Conservation (phyloP, 2,888 invertebrate species). For the Agrypnus murinus region DNA sequence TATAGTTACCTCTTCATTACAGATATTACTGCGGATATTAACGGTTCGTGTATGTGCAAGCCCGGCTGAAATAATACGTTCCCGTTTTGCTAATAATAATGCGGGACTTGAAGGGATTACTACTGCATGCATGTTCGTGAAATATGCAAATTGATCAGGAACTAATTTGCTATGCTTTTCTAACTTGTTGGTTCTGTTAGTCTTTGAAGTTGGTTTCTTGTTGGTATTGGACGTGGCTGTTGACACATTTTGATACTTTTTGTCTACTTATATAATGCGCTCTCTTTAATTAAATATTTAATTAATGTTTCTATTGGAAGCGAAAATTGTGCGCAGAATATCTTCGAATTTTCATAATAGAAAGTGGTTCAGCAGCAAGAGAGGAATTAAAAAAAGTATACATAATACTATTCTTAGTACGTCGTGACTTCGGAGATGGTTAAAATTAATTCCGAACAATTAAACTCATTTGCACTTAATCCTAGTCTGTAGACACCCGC, state of each 20-base stretch:
- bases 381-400: too few relatives aligned
- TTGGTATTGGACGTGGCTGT: too few relatives aligned
- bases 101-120: constrained; percentile 5
- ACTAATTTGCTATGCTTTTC: not conserved
- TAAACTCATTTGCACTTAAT: constrained; percentile 51
- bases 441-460: constrained; percentile 49
- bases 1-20: constrained; percentile 32
- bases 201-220: too few relatives aligned
- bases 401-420: constrained; percentile 1
- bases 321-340: too few relatives aligned
- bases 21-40: constrained; percentile 25
- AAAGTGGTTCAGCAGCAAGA: too few relatives aligned
- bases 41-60: constrained; percentile 21
- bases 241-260: too few relatives aligned
- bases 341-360: too few relatives aligned
- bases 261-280: too few relatives aligned
- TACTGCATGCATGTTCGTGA: constrained; percentile 4
- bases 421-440: constrained; percentile 28
- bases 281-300: too few relatives aligned
- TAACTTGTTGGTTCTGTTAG: too few relatives aligned
- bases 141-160: constrained; percentile 16
- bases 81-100: not conserved
- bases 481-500: constrained; percentile 46
- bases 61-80: constrained; percentile 21
- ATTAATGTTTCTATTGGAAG: too few relatives aligned